Conservation (phyloP, 2,113 vertebrate species). For the Callocephalon fimbriatum region DNA sequence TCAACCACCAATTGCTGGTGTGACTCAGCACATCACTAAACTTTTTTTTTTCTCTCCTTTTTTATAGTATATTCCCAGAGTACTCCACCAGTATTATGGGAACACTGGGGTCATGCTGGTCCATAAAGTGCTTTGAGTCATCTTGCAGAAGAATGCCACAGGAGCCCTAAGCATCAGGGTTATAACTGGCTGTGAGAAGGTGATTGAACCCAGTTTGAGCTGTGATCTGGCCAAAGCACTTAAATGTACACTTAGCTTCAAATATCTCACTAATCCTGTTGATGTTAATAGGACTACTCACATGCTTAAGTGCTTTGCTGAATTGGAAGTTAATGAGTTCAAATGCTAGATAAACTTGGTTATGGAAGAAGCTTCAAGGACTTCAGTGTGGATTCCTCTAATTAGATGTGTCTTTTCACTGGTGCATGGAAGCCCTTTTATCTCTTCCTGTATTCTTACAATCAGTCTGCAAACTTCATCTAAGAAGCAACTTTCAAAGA, state of each 20-base stretch:
- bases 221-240: neutral
- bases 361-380: neutral
- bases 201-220: neutral
- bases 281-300: constrained; percentile 7
- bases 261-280: neutral
- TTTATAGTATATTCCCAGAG: neutral
- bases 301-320: neutral
- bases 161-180: neutral
- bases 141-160: neutral
- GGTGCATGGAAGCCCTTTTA: neutral
- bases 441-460: neutral
- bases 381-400: neutral
- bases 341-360: neutral
- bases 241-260: constrained; percentile 6
- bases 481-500: neutral
- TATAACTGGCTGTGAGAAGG: neutral
- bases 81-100: neutral
- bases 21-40: neutral
- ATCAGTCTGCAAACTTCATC: neutral
- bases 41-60: too few relatives aligned
- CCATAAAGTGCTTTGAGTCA: neutral
- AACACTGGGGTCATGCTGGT: neutral
- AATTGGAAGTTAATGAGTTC: constrained; percentile 26
- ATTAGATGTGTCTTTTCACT: neutral
- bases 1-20: neutral